Evolutionary conservation across 2,888 invertebrate genomes (phyloP), one percentile per base, ranked within the genome.

Genomic region (Cryptocephalus moraei): DNA sequence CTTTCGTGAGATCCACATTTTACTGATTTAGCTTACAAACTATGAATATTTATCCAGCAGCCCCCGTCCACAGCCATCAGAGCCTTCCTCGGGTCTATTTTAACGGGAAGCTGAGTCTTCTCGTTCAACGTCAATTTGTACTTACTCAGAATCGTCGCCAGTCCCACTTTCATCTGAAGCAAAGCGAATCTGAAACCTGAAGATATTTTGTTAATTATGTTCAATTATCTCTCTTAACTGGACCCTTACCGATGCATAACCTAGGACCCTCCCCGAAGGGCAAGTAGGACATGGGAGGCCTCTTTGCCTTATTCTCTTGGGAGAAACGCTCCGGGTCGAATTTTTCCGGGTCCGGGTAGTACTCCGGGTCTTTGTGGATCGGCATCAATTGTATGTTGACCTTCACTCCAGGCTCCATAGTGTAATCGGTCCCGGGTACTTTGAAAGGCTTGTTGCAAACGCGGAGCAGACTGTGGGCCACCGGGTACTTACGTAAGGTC

Each of bases 291-390:
- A 48, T 46, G 13, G 49, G 48, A 9, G 50, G 53, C 32, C 55
- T 45, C 32, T 48, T 49, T 0, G 44, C 68, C 49, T 76, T 77
- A 11, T 73, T 73, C 43, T 75, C 74, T 8, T 70, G 66, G 1
- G 71, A 62, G 63, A 81, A 82, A 49, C 81, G 70, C 14, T 80
- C 78, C 0, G 82, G 81, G 45, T 76, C 73, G 51, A 81, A 82
- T 32, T 69, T 70, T 1, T 78, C 72, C 1, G 83, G 83, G 8
- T 82, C 71, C 0, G 77, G 75, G 47, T 55, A 60, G 48, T 56
- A 52, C 36, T 58, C 55, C 9, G 55, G 51, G 50, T 61, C 60
- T 39, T 11, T 32, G n/a, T 51, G 53, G 9, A 54, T 50, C 2
- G 46, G 49, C 9, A 38, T 22, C 33, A 50, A 31, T 10, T 50